Base-by-base conservation (phyloP, 1,140 invertebrate genomes). In the Cherax destructor region DNA sequence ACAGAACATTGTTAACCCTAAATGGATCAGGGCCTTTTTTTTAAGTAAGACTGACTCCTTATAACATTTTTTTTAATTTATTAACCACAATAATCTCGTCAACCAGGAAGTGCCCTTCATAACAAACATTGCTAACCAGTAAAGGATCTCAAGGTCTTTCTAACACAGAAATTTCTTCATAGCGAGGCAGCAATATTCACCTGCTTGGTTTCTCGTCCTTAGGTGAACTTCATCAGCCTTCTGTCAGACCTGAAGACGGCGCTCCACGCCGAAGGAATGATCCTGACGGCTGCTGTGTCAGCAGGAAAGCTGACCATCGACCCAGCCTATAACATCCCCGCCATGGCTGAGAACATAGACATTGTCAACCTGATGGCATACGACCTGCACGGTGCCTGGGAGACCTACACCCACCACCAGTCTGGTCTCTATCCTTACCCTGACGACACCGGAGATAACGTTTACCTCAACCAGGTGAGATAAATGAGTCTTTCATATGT, bases 231-330 rank as follows among this genome's bases (percentile, higher is more conserved):
- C 87, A 47, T 88, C 9, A 61, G 59, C 13, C 79, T 88, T 6
- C 79, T 88, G 61, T 24, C 47, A n/a, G 87, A 88, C 4, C 65
- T 88, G 6, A n/a, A 49, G 21, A 76, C 72, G 47, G 87, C 30
- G 2, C 78, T 88, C 6, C 61, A 72, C 78, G 79, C 78, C 30
- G 65, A 88, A 30, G 65, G 65, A 0, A 83, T 92, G 59, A 94
- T 98, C 0, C 93, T 96, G 7, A 95, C 95, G 0, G 94, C 96
- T 10, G 95, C 96, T 21, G 95, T 96, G 24, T 95, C 96, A 9
- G 95, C 96, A 6, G 95, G 95, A 11, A 94, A 91, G 93, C 94
- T 91, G 69, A 93, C 41, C 87, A 93, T 94, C 78, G 93, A 94
- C 88, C 81, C 77, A 50, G 95, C 95, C 11, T 96, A 95, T 91